Percentiles rank a stretch among this genome's conserved stretches.
Evolutionary conservation across 2,113 vertebrate species (phyloP).

Genomic region (Chinchilla lanigera): DNA sequence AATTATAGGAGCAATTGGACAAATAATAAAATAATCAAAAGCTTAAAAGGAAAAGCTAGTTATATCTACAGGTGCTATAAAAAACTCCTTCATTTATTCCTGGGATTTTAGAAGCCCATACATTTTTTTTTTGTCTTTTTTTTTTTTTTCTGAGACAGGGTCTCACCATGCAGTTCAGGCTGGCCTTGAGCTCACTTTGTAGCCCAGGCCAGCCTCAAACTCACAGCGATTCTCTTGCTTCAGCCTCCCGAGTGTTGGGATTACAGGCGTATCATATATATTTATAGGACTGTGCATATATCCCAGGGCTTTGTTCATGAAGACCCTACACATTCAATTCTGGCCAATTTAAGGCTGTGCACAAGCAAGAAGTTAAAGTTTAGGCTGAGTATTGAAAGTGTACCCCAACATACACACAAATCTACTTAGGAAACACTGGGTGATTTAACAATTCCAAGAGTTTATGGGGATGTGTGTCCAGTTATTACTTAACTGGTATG

Average conservation of each 20-base stretch:
- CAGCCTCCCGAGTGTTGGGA: no score
- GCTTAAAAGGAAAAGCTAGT: background rate
- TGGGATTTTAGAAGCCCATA: constrained; percentile 5
- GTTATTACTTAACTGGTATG: background rate
- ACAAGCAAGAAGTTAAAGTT: background rate
- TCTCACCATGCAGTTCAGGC: no score
- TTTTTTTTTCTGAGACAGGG: no score
- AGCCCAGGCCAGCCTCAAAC: no score
- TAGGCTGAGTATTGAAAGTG: background rate
- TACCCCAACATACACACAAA: background rate
- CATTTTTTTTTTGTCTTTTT: no score
- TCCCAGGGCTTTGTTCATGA: background rate
- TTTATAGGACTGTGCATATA: background rate
- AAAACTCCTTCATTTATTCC: background rate
- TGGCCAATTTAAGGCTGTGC: background rate
- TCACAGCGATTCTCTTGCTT: no score
- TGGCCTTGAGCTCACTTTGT: no score
- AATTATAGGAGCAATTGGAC: background rate
- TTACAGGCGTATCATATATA: background rate
- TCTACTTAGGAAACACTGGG: background rate
- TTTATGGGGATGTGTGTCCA: background rate
- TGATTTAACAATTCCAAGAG: background rate
- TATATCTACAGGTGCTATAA: background rate
- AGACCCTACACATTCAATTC: background rate
- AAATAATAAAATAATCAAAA: background rate